Conservation (phyloP, 2,113 vertebrate species). For the Peromyscus polionotus region DNA sequence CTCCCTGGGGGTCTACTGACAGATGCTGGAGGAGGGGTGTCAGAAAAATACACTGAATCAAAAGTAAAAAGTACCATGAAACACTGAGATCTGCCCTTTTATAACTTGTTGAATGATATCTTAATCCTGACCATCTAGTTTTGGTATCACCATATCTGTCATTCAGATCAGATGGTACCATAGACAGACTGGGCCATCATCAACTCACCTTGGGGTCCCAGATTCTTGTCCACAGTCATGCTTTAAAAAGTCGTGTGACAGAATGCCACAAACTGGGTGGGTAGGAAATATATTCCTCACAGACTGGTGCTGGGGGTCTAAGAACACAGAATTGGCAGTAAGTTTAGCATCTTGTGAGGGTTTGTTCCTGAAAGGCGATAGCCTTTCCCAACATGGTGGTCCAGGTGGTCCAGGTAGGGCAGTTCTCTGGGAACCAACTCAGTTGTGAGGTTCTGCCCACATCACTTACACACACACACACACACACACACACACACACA, state of each 20-base stretch:
- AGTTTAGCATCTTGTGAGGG: no score
- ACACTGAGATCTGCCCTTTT: background rate
- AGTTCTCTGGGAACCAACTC: background rate
- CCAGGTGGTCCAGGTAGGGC: no score
- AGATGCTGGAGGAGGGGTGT: background rate
- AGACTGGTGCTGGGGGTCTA: no score
- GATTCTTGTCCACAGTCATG: background rate
- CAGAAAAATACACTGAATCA: background rate
- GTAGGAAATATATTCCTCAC: rapidly evolving
- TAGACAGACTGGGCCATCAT: rapidly evolving
- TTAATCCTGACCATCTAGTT: background rate
- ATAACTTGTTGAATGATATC: background rate
- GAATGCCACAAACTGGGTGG: no score
- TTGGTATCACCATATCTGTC: background rate
- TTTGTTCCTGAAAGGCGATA: background rate
- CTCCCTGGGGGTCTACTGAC: background rate
- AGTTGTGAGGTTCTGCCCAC: background rate
- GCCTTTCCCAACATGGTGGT: no score
- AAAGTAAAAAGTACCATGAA: background rate
- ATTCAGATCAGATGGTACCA: background rate
- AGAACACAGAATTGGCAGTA: no score
- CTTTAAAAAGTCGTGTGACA: background rate
- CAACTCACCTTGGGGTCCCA: no score
- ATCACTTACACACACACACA: background rate
- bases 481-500: background rate